Base-by-base conservation (phyloP, 1,140 invertebrate species). In the Tetramorium parvispinum region DNA sequence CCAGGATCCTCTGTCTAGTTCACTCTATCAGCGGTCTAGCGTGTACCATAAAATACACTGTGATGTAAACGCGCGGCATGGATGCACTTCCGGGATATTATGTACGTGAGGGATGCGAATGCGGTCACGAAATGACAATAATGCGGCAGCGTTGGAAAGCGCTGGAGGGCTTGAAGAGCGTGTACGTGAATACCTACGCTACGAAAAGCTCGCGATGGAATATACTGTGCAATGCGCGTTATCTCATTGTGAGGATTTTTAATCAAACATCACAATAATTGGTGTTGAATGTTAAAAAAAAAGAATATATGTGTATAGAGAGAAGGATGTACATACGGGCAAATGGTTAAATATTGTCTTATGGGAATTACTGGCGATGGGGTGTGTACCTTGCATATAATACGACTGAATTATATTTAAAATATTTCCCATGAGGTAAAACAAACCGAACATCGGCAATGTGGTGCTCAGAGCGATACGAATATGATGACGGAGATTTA, bases 351-450 rank as follows among this genome's bases (percentile, higher is more conserved):
- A 37, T 66, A 66, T 79, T 79, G 7, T 66, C 59, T 66, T 66
- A 79, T 53, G 37, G 43, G 43, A 66, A 49, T 51, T 37, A 51
- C 7, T 21, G 40, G 6, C 51, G 13, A 11, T 13, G 18, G n/a
- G 16, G 13, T n/a, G 1, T 49, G 37, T 53, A 18, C 24, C n/a
- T 51, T 51, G 10, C 27, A 5, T 27, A 24, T 51, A 32, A 46
- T 59, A n/a, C 27, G 43, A 3, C 27, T 51, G 65, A 79, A 11
- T 79, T 53, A 75, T 79, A 85, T 85, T 90, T 82, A 87, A 88
- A 90, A 85, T 89, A 89, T 89, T 81, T 78, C 55, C 87, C 57
- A 77, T 21, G 76, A 77, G 59, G 27, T 51, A 51, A 40, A 77
- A 68, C 51, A 68, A n/a, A 63, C 32, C 27, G 61, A 85, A 77